Evolutionary conservation across 1,140 invertebrate genomes (phyloP), one percentile per base, ranked within the genome.

Genomic region (Notospermus geniculatus): DNA sequence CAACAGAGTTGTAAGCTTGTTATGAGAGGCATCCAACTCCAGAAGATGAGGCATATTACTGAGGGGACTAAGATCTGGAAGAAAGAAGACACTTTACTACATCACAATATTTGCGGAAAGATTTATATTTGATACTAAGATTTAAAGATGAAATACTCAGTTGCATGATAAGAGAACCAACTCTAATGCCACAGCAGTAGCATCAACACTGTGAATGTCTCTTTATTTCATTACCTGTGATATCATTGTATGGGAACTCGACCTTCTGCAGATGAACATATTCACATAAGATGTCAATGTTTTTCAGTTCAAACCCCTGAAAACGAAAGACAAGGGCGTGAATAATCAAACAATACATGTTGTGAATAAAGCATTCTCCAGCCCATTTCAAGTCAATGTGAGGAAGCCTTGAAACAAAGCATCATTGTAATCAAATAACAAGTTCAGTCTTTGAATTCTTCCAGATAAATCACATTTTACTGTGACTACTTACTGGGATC

Each of bases 1-100:
- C 23, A 80, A 69, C 4, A 80, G 63, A 17, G 63, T 70, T 11
- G 61, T 57, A 19, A 81, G 64, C 56, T 74, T 67, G 69, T 81
- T 81, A 64, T 81, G 73, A 17, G 80, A 81, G 2, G 69, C 77
- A 70, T 79, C 75, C 29, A 81, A 56, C 28, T 73, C 64, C n/a
- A 81, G 63, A 25, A 81, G 65, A 60, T 75, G 66, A 23, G 66
- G 67, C 32, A 81, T 64, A 46, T 72, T 69, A 27, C 74, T 68
- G 36, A 81, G 64, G 28, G 73, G 67, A 58, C 69, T 69, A 28
- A 81, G 67, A 68, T 81, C 80, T 81, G 66, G 22, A 65, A n/a
- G n/a, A n/a, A n/a, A n/a, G n/a, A n/a, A n/a, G n/a, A n/a, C n/a
- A 39, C 57, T 15, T 22, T 36, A 55, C 43, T 15, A 27, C 53